These are phyloP conservation scores for Drosophila sproati DNA, from an alignment of 1,140 invertebrate species.

Conservation along the genomic window DNA sequence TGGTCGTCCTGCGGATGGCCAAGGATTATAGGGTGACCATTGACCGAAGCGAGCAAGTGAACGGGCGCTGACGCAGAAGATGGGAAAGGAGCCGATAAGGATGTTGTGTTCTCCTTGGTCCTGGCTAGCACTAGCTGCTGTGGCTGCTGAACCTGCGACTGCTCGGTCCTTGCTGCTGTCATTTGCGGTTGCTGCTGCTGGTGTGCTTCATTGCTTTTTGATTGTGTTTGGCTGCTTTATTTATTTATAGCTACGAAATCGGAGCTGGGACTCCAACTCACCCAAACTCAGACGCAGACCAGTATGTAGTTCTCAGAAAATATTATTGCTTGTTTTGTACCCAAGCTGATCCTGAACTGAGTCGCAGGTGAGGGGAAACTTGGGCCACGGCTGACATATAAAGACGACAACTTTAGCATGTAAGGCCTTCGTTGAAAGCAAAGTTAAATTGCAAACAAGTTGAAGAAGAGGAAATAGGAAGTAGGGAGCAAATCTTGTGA, in stretches of 20 bases:
- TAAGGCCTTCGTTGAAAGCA: conserved; percentile 54
- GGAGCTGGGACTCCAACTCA: conserved; percentile 30
- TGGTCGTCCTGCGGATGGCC: conserved; percentile 4
- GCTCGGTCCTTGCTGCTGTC: conserved; percentile 46
- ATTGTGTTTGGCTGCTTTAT: conserved; percentile 80
- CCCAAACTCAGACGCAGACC: conserved; percentile 3
- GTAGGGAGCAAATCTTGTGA: conserved; percentile 47
- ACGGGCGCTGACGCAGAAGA: conserved; percentile 9
- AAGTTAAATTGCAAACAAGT: conserved; percentile 79
- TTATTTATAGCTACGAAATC: conserved; percentile 70
- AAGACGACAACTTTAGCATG: conserved; percentile 48
- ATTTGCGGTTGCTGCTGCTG: conserved; percentile 69
- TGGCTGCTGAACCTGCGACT: neutral
- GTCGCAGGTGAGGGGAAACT: too few relatives aligned
- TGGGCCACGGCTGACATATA: too few relatives aligned
- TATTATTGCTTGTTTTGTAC: conserved; percentile 73
- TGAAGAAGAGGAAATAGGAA: conserved; percentile 20
- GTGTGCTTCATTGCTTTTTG: conserved; percentile 78
- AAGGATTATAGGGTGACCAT: conserved; percentile 42
- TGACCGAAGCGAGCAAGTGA: conserved; percentile 11
- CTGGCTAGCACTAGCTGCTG: neutral
- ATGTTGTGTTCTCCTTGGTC: neutral
- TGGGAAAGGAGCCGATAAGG: conserved; percentile 24
- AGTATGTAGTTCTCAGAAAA: conserved; percentile 63
- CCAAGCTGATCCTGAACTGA: conserved; percentile 18